Evolutionary conservation across 2,888 invertebrate species (phyloP), one percentile per base, ranked within the genome.

Genomic region (Crioceris asparagi): DNA sequence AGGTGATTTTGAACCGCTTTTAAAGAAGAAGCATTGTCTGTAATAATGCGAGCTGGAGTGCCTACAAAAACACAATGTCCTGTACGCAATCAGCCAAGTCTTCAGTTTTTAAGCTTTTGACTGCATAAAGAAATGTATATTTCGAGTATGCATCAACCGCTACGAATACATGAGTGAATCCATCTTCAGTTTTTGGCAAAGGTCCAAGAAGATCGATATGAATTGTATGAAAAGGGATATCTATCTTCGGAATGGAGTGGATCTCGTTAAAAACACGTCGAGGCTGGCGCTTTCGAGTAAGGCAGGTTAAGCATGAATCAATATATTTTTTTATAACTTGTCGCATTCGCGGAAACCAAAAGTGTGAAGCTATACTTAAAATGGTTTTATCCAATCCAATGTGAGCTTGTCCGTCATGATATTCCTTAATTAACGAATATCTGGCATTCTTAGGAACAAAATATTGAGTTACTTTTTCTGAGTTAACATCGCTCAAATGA

Each of bases 371-470:
- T 7, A 40, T 19, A 11, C 10, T 11, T 4, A 8, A 16, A 15
- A 36, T 19, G n/a, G 36, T 40, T 30, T 36, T 36, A n/a, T 40
- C 40, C 11, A 19, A 12, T 1, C 30, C 17, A 19, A 40, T 32
- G 14, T 40, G 36, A 1, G 36, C 40, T 10, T 11, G 10, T 4
- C n/a, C 25, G 17, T 40, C 36, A 19, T 36, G 36, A 19, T 18
- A 11, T 10, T 18, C 17, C 18, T 11, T 14, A 19, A 43, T 33
- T 29, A 45, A 14, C 25, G 32, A 32, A n/a, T 47, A 46, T 15
- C 54, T 52, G 6, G 59, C 45, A 35, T 53, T 49, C 43, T 46
- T 42, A 2, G 60, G 58, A n/a, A 59, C 56, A 1, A 56, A 52
- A 50, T 54, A 56, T 34, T n/a, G n/a, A n/a, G n/a, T n/a, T n/a